These are phyloP conservation scores for Melangyna quadrimaculata DNA, from an alignment of 2,888 invertebrate species.

Conservation along the genomic window DNA sequence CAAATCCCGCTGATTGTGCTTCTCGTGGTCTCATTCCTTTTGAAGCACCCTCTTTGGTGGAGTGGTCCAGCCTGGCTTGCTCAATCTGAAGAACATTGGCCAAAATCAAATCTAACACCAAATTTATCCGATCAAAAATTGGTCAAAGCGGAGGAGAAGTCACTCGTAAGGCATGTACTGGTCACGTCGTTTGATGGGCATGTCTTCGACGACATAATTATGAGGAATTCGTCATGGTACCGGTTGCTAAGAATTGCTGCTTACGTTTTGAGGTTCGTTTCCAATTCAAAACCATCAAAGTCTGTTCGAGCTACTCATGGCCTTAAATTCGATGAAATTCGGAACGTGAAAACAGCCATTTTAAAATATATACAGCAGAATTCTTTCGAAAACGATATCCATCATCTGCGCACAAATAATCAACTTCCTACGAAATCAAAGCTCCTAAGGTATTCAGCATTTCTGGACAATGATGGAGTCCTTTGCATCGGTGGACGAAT, in stretches of 20 bases:
- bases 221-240: constrained; percentile 27
- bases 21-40: background rate
- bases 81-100: background rate
- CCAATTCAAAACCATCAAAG: background rate
- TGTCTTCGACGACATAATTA: background rate
- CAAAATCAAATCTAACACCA: background rate
- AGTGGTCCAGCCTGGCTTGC: background rate
- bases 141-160: background rate
- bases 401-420: background rate
- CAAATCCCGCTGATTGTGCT: background rate
- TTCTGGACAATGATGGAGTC: no score
- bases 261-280: constrained; percentile 14
- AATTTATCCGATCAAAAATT: background rate
- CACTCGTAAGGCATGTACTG: background rate
- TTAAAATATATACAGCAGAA: background rate
- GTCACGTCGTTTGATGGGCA: no score
- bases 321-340: background rate
- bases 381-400: background rate
- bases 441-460: background rate
- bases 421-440: background rate
- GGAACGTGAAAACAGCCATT: background rate
- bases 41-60: background rate
- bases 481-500: constrained; percentile 25
- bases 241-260: constrained; percentile 1
- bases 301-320: background rate